Conservation (phyloP, 2,888 invertebrate genomes). For the Chrysina gloriosa region DNA sequence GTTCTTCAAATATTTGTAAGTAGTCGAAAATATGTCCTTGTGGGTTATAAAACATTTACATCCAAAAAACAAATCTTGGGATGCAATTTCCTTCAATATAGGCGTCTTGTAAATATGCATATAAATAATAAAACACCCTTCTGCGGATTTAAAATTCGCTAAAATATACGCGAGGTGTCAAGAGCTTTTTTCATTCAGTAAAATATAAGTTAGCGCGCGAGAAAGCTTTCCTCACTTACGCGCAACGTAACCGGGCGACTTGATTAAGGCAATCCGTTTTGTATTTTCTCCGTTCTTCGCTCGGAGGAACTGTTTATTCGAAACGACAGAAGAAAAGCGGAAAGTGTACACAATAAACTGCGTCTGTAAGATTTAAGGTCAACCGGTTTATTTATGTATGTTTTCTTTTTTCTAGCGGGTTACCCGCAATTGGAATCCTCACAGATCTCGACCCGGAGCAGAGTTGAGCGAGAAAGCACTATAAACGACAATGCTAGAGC, state of each 20-base stretch:
- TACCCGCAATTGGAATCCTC: constrained; percentile 30
- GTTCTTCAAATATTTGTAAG: no score
- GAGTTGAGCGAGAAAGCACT: not conserved
- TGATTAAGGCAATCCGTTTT: constrained; percentile 36
- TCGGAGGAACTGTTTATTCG: constrained; percentile 21
- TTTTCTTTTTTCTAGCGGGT: constrained; percentile 19
- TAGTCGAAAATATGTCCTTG: no score
- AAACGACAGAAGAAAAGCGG: constrained; percentile 18
- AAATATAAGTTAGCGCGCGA: constrained; percentile 23
- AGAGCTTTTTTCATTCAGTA: constrained; percentile 20
- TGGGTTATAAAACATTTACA: no score
- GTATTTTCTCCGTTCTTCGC: constrained; percentile 20
- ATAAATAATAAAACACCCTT: constrained; percentile 34
- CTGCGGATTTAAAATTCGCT: constrained; percentile 32
- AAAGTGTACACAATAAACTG: constrained; percentile 34
- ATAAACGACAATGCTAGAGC: not conserved
- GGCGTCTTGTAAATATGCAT: constrained; percentile 1
- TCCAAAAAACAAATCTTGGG: constrained; percentile 4
- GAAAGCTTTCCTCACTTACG: constrained; percentile 26
- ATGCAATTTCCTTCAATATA: constrained; percentile 20
- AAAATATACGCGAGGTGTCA: constrained; percentile 33
- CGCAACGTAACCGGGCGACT: constrained; percentile 9
- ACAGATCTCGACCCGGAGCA: not conserved
- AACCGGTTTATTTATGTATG: constrained; percentile 27
- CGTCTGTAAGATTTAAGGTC: constrained; percentile 29